Evolutionary conservation across 2,113 vertebrate genomes (phyloP).

Genomic region (Clarias magur): DNA sequence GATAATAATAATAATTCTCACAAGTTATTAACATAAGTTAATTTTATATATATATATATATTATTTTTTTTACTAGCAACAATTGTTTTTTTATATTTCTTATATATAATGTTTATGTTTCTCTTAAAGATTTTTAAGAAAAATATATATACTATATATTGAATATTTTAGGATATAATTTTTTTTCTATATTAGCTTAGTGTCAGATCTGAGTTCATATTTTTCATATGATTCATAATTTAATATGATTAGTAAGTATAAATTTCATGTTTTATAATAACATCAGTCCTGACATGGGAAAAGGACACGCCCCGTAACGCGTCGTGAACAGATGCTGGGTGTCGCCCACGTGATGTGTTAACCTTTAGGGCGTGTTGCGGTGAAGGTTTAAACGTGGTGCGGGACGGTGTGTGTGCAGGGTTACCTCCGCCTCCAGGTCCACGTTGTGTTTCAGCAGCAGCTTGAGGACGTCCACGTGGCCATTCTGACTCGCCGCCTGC

Average conservation of each 20-base stretch:
- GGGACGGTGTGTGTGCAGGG: neutral
- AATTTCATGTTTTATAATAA: neutral
- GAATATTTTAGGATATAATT: neutral
- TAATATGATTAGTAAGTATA: neutral
- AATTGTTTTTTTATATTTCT: neutral
- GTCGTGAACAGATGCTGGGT: neutral
- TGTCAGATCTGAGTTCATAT: neutral
- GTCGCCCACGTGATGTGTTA: neutral
- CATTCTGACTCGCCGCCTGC: conserved; percentile 99
- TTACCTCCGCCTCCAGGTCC: conserved; percentile 97
- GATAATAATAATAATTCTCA: neutral
- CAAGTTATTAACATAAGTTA: no score
- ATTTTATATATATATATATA: no score
- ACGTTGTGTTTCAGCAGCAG: conserved; percentile 96
- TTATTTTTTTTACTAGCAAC: neutral
- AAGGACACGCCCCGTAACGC: no score
- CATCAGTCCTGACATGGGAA: neutral
- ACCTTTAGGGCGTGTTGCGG: neutral
- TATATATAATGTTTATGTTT: neutral
- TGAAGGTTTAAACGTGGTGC: neutral
- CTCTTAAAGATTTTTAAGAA: neutral
- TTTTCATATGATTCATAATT: neutral
- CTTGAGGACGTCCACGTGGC: conserved; percentile 96
- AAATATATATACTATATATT: no score
- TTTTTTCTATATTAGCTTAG: neutral